Conservation (phyloP, 1,140 invertebrate species). For the Drosophila fuyamai region DNA sequence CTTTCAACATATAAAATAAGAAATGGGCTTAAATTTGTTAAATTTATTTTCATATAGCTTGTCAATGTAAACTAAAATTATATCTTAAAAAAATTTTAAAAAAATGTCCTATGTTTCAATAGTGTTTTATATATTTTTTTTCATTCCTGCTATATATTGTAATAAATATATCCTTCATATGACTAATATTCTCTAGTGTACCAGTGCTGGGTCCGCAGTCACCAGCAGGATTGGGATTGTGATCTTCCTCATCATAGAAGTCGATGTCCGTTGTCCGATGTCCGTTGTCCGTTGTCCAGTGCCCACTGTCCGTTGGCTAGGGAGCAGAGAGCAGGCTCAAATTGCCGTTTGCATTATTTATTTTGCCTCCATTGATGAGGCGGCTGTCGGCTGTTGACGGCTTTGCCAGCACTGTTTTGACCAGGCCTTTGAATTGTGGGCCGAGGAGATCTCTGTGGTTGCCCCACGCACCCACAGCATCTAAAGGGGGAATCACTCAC, state of each 20-base stretch:
- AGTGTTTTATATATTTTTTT: too few relatives aligned
- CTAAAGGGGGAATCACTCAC: not conserved
- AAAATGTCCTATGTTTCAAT: too few relatives aligned
- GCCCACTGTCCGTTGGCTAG: slow-evolving; percentile 21
- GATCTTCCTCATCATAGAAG: slow-evolving; percentile 26
- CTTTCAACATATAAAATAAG: too few relatives aligned
- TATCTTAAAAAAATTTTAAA: too few relatives aligned
- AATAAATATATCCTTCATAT: too few relatives aligned
- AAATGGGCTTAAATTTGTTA: too few relatives aligned
- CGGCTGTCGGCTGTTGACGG: slow-evolving; percentile 50
- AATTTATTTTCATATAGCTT: too few relatives aligned
- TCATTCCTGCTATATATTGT: too few relatives aligned
- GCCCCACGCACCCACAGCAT: slow-evolving; percentile 4
- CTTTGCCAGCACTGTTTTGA: slow-evolving; percentile 25
- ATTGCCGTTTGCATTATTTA: slow-evolving; percentile 84
- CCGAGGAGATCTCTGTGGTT: slow-evolving; percentile 13
- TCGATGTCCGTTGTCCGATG: slow-evolving; percentile 17
- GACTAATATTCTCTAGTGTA: slow-evolving; percentile 9
- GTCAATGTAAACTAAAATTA: too few relatives aligned
- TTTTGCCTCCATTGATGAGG: slow-evolving; percentile 80
- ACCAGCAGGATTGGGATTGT: slow-evolving; percentile 41
- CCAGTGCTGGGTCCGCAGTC: slow-evolving; percentile 10
- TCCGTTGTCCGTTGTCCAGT: slow-evolving; percentile 18
- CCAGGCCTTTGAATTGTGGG: slow-evolving; percentile 6
- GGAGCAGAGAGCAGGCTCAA: slow-evolving; percentile 57